Evolutionary conservation across 2,113 vertebrate genomes (phyloP).

Genomic region (Bufo gargarizans): DNA sequence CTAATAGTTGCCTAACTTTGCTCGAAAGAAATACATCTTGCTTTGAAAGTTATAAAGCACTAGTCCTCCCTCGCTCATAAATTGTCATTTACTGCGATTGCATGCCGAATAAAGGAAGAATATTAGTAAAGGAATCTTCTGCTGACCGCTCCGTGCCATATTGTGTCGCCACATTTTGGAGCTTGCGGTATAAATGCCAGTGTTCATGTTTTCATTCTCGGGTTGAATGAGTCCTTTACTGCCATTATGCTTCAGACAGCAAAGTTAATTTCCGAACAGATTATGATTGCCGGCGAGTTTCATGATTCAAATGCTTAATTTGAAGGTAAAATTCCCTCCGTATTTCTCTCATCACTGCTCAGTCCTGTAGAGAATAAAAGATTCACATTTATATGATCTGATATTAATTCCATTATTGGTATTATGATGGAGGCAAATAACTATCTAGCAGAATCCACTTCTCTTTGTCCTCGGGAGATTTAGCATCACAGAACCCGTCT

Average conservation of each 20-base stretch:
- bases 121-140: slow-evolving; percentile 11
- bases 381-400: slow-evolving; percentile 76
- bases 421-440: slow-evolving; percentile 80
- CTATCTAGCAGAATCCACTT: slow-evolving; percentile 71
- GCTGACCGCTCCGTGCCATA: neutral
- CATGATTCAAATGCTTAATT: slow-evolving; percentile 82
- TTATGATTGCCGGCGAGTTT: slow-evolving; percentile 75
- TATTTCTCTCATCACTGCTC: slow-evolving; percentile 72
- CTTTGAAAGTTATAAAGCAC: slow-evolving; percentile 2
- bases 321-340: slow-evolving; percentile 77
- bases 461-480: slow-evolving; percentile 59
- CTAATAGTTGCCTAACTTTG: neutral
- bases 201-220: slow-evolving; percentile 74
- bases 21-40: neutral
- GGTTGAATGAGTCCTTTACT: slow-evolving; percentile 72
- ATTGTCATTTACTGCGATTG: neutral
- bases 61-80: neutral
- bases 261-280: slow-evolving; percentile 76
- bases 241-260: slow-evolving; percentile 75
- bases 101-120: neutral
- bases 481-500: slow-evolving; percentile 63
- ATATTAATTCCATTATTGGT: slow-evolving; percentile 81
- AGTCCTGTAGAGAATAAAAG: slow-evolving; percentile 75
- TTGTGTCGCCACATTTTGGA: neutral
- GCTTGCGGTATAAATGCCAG: slow-evolving; percentile 38